Percentiles rank a stretch among this genome's conserved stretches.
Evolutionary conservation across 2,888 invertebrate genomes (phyloP).

Genomic region (Iphiclides podalirius): DNA sequence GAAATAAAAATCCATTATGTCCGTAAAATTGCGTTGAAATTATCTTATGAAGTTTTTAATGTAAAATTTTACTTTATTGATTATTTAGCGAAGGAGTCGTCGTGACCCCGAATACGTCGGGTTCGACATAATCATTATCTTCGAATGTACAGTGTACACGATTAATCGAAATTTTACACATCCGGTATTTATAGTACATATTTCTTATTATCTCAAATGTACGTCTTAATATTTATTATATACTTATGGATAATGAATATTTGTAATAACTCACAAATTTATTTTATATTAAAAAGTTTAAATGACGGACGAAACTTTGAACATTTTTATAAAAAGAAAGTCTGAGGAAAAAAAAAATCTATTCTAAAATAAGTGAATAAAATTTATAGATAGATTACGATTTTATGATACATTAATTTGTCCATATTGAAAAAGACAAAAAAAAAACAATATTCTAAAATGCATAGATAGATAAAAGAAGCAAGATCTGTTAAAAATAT

Average conservation of each 20-base stretch:
- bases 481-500: slow-evolving; percentile 19
- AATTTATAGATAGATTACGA: no score
- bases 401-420: no score
- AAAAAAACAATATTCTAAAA: slow-evolving; percentile 3
- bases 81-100: background rate
- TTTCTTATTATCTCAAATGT: no score
- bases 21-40: background rate
- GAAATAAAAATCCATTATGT: background rate
- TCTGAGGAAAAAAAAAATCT: no score
- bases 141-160: background rate
- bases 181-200: background rate
- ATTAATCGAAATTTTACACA: background rate
- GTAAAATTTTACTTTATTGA: background rate
- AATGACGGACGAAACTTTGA: no score
- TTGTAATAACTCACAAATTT: no score
- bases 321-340: no score
- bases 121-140: background rate
- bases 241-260: no score
- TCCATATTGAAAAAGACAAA: no score
- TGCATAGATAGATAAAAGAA: slow-evolving; percentile 11
- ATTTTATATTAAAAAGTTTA: no score
- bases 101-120: background rate
- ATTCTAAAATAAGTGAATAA: no score
- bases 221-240: no score
- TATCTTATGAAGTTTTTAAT: background rate